These are phyloP conservation scores for Solenopsis invicta DNA, from an alignment of 1,140 invertebrate species.

Conservation along the genomic window DNA sequence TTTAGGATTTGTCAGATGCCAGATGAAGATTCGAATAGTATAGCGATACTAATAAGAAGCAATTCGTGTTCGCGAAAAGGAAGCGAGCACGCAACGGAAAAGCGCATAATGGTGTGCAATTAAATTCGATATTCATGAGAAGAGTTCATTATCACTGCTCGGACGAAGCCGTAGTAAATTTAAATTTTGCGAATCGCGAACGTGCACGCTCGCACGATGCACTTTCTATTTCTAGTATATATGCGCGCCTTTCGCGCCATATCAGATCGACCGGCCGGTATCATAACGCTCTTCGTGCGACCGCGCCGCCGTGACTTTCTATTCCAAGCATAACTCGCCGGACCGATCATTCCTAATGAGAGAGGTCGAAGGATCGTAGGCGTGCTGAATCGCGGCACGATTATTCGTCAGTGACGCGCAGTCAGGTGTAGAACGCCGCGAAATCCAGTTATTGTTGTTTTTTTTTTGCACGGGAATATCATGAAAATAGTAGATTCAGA, in stretches of 20 bases:
- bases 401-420: slow-evolving; percentile 15
- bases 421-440: slow-evolving; percentile 16
- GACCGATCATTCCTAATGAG: slow-evolving; percentile 26
- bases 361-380: slow-evolving; percentile 24
- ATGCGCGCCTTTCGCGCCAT: slow-evolving; percentile 19
- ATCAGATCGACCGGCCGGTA: slow-evolving; percentile 44
- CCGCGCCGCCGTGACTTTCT: slow-evolving; percentile 52
- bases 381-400: slow-evolving; percentile 1
- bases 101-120: neutral
- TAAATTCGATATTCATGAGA: neutral
- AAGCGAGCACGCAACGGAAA: neutral
- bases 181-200: slow-evolving; percentile 27
- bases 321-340: slow-evolving; percentile 32
- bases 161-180: neutral
- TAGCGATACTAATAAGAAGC: too few relatives aligned
- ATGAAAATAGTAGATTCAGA: neutral
- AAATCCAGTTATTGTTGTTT: slow-evolving; percentile 41
- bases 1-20: neutral
- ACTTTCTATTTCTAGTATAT: slow-evolving; percentile 62
- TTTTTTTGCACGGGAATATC: neutral
- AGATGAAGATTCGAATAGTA: neutral
- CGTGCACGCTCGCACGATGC: neutral
- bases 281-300: slow-evolving; percentile 28
- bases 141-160: slow-evolving; percentile 3
- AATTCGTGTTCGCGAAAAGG: neutral